Evolutionary conservation across 2,888 invertebrate species (phyloP), one percentile per base, ranked within the genome.

Genomic region (Octonoba sinensis): DNA sequence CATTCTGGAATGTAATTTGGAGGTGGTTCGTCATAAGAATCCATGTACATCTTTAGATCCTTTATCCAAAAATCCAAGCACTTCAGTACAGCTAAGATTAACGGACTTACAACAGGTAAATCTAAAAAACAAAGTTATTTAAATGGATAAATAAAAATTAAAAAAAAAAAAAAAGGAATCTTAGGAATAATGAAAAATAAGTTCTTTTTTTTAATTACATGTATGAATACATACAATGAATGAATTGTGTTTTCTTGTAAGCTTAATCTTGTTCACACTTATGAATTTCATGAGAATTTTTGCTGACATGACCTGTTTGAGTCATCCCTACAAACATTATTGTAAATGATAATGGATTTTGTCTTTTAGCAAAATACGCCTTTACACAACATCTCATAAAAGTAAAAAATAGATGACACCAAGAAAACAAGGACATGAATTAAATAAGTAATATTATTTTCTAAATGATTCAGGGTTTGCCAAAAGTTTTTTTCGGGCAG

Each of bases 11-110:
- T 95, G 89, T 94, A 97, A 89, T 95, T 93, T 0, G 91, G 90
- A 0, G 96, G 94, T 2, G 95, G 92, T n/a, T 95, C 93, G 6
- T 93, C 91, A 83, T 93, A 93, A 0, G 91, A 88, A 86, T 96
- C 94, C 72, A 96, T 87, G 85, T 94, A 94, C 84, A 93, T 93
- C 59, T 92, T 92, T 51, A 96, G 90, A 83, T 92, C 88, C 83
- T 94, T 94, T 88, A 96, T 93, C 99, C 99, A 99, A 83, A 93
- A 93, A 77, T 94, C 93, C 75, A 98, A 91, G 47, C 94, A 93
- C 70, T 96, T 92, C 83, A 99, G 89, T 44, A 95, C 93, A 36
- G 94, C 94, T 89, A 99, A 97, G 71, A 98, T 93, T 85, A 96
- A 91, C 0, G 99, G 98, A 57, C 82, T 82, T 20, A 82, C 67